Evolutionary conservation across 2,797 vertebrate genomes (phyloP).

Genomic region (Oreonectes daqikongensis): DNA sequence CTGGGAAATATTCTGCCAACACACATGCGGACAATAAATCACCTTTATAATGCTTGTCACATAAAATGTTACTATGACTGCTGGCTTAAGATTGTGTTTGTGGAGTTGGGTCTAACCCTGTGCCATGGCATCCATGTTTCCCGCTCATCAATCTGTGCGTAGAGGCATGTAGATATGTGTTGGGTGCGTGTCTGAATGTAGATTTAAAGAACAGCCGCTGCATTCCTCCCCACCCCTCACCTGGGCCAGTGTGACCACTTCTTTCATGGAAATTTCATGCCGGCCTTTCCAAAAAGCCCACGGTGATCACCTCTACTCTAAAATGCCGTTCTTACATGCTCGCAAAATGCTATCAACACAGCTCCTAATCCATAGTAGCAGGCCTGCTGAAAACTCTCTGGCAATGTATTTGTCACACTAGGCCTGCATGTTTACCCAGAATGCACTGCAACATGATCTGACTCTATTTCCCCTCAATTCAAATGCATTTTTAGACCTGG

Average conservation of each 20-base stretch:
- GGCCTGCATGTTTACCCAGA: constrained; percentile 35
- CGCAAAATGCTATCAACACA: constrained; percentile 59
- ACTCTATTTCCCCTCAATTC: constrained; percentile 27
- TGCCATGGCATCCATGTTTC: constrained; percentile 20
- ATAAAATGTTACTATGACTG: constrained; percentile 77
- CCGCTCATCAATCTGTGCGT: constrained; percentile 71
- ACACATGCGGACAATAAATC: constrained; percentile 79
- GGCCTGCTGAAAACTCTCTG: constrained; percentile 73
- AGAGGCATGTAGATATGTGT: constrained; percentile 67
- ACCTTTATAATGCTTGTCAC: constrained; percentile 81
- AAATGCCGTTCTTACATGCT: constrained; percentile 65
- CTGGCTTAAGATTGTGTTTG: constrained; percentile 70
- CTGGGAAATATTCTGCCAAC: constrained; percentile 70
- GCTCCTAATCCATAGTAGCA: constrained; percentile 70
- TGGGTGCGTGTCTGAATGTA: constrained; percentile 79
- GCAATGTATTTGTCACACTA: constrained; percentile 56
- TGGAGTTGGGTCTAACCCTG: constrained; percentile 63
- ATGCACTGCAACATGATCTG: constrained; percentile 58
- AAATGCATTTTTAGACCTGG: constrained; percentile 60
- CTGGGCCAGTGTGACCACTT: constrained; percentile 65
- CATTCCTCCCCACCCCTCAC: constrained; percentile 69
- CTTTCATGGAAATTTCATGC: constrained; percentile 68
- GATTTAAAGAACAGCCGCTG: constrained; percentile 70
- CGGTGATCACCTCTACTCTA: constrained; percentile 61
- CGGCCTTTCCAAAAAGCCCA: constrained; percentile 61